phyloP scores from a whole-genome alignment of 2,113 vertebrate genomes.

The Sander lucioperca region DNA sequence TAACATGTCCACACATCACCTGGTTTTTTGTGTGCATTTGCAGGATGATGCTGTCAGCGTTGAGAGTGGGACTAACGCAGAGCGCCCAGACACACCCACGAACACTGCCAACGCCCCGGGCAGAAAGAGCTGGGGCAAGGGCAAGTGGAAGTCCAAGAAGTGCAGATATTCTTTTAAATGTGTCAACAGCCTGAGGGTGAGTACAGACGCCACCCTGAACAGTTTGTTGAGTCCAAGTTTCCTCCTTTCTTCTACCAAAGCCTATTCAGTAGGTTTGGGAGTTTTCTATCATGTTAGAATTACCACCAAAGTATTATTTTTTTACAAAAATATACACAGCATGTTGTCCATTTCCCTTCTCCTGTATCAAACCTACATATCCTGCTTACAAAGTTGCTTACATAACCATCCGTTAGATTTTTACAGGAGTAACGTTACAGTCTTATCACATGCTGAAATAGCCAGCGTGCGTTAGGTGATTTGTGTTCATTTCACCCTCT shows the following conservation, averaged over 20 bases:
- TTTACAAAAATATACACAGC: too few species aligned
- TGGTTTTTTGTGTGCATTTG: neutral
- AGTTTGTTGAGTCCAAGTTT: neutral
- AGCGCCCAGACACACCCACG: slow-evolving; percentile 97
- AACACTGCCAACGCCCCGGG: slow-evolving; percentile 96
- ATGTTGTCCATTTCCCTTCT: neutral
- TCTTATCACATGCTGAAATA: neutral
- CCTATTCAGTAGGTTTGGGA: neutral
- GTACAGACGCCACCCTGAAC: neutral
- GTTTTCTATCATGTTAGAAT: neutral
- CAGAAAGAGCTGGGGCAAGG: slow-evolving; percentile 99
- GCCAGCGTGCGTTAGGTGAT: neutral
- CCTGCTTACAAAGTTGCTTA: too few species aligned
- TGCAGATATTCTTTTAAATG: slow-evolving; percentile 99
- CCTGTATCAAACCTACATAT: neutral
- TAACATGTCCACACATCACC: neutral
- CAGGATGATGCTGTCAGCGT: slow-evolving; percentile 96
- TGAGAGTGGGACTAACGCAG: slow-evolving; percentile 94
- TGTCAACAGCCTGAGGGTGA: slow-evolving; percentile 97
- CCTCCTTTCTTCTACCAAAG: neutral
- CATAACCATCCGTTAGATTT: too few species aligned
- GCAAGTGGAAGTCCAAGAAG: slow-evolving; percentile 99
- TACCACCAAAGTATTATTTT: too few species aligned
- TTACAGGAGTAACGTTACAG: neutral
- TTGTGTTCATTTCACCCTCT: neutral